Evolutionary conservation across 2,797 vertebrate species (phyloP), one percentile per base, ranked within the genome.

Genomic region (Momotus momota): DNA sequence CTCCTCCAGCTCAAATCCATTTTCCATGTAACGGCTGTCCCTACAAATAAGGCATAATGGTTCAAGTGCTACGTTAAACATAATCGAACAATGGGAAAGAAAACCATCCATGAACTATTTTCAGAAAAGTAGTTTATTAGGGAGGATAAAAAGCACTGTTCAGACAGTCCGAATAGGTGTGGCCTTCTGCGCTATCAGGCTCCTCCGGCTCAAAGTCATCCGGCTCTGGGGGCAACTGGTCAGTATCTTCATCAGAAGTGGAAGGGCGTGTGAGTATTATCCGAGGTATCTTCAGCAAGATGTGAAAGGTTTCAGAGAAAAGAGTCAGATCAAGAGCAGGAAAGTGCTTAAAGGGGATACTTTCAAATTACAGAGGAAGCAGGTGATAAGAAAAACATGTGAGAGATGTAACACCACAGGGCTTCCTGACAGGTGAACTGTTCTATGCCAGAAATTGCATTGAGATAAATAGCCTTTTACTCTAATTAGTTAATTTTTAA

Each of bases 231-330:
- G 97, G 97, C 93, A 98, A 86, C 75, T 98, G 97, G 84, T 99
- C 98, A 2, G 96, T 96, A 23, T 99, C 98, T 86, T 99, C 98
- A 88, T 99, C 98, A 6, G 98, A 99, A 96, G 98, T 99, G 20
- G 98, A 99, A 60, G 99, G 98, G 92, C 98, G 98, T 11, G 98
- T 99, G 94, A 99, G 98, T 97, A 99, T 98, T 97, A 99, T 99
- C 85, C 97, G 96, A 51, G 99, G 98, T 96, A 99, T 98, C 99
- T 99, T 97, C 87, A 91, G 80, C n/a, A 92, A 58, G 70, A 81
- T 21, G 87, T 1, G 11, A 96, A 86, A 96, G 65, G 86, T 73
- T 80, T 66, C 60, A 95, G 64, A 94, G 60, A 88, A 92, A 78
- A 72, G 48, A 91, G 23, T 69, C 19, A 88, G 58, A 87, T 94